Base-by-base conservation (phyloP, 1,140 invertebrate species). In the Drosophila sp. region DNA sequence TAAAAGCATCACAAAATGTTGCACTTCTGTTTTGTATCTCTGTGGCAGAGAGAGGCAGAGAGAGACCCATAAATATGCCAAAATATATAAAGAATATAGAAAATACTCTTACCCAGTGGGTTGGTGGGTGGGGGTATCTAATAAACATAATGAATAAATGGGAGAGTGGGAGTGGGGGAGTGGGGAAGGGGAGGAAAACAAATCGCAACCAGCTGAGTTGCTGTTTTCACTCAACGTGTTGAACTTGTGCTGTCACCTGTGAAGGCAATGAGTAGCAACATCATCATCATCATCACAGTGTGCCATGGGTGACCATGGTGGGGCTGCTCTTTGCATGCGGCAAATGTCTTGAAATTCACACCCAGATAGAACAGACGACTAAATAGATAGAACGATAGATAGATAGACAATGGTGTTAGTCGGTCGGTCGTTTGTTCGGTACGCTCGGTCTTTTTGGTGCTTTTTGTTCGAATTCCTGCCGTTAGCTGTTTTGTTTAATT, bases 191-290 rank as follows among this genome's bases (percentile, higher is more conserved):
- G 58, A 32, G 25, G 27, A 32, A 35, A 25, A 29, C 25, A 38
- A 47, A 50, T 33, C 54, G 50, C 38, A 72, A 76, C 65, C 74
- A 79, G 79, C 79, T 76, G 76, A 89, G 79, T 86, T 79, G 66
- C 83, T 89, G 84, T 76, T 89, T 87, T 86, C 62, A 55, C 76
- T 86, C 83, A 86, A 79, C 79, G 72, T 79, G 83, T 73, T 86
- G 83, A 86, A 86, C 83, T 86, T 86, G 84, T 86, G 83, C 83
- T 86, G 83, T 86, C 83, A 86, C 83, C 83, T 86, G 83, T 86
- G 80, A 86, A 79, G 84, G 83, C 84, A 86, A 79, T 66, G 72
- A 79, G 66, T 72, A 71, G 65, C 54, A 63, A 60, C 50, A 44
- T 41, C 38, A 17, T 5, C 23, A 10, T 17, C 17, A 17, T 17